Evolutionary conservation across 2,888 invertebrate species (phyloP), one percentile per base, ranked within the genome.

Genomic region (Bugula neritina): DNA sequence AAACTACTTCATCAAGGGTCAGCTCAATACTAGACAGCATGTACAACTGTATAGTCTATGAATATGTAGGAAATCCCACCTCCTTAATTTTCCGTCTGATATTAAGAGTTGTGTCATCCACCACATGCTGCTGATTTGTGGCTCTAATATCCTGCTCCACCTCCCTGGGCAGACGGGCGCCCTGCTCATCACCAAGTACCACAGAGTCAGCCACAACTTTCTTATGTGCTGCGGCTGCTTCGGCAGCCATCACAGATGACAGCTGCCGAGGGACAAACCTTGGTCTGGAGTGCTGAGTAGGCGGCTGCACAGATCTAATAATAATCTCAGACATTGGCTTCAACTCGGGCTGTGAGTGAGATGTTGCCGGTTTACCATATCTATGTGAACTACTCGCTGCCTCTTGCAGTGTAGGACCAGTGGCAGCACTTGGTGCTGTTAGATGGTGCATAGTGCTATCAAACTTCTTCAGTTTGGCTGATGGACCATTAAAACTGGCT

Each of bases 241-340:
- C 34, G 34, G 63, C 34, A 3, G 63, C 63, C 63, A 63, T 63
- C 10, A 31, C 63, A 63, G 63, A 63, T 13, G 25, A 13, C 63
- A 63, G 34, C 63, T 63, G 63, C n/a, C 63, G 27, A 63, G 63
- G 63, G n/a, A 63, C 63, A 34, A 63, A 63, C 17, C 63, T 21
- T 29, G 63, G 63, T 3, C 27, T 2, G 13, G 29, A 34, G 5
- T 13, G 3, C 27, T 25, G 17, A 5, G 27, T 27, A 34, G 2
- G 10, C 2, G 17, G 31, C 27, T 63, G 21, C 3, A 31, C 63
- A 5, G 63, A 10, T 27, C 63, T 63, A 31, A 63, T 63, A 13
- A 63, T n/a, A 2, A 63, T 27, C 10, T 63, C 5, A n/a, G 29
- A 13, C 5, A 2, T 27, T 3, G n/a, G 2, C 5, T 63, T 31